These are phyloP conservation scores for Apteryx owenii DNA, from an alignment of 2,113 vertebrate genomes.

Conservation along the genomic window DNA sequence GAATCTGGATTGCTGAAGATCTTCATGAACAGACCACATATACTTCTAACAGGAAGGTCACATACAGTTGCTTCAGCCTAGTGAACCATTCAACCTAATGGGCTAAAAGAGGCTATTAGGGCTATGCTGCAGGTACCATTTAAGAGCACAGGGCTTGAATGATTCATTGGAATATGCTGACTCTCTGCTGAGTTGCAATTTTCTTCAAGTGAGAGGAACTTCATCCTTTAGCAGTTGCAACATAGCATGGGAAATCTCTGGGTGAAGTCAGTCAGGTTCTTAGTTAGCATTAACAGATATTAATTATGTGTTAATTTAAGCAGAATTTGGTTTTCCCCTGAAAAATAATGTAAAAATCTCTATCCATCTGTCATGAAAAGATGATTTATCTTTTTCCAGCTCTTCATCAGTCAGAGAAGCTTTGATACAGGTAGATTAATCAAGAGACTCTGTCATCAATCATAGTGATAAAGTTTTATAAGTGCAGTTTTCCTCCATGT, in stretches of 20 bases:
- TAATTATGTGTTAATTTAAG: not conserved
- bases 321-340: not conserved
- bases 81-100: not conserved
- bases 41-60: not conserved
- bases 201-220: not conserved
- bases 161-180: not conserved
- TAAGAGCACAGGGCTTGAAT: not conserved
- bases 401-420: not conserved
- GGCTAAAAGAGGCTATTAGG: not conserved
- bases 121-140: not conserved
- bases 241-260: not conserved
- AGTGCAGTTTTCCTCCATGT: not conserved
- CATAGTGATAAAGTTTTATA: not conserved
- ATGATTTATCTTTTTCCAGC: conserved; percentile 37
- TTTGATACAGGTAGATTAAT: conserved; percentile 21
- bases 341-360: conserved; percentile 44
- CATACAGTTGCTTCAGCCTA: not conserved
- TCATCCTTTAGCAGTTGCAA: not conserved
- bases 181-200: not conserved
- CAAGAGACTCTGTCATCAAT: conserved; percentile 44
- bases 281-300: not conserved
- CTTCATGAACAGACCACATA: not conserved
- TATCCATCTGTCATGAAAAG: conserved; percentile 24
- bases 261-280: not conserved
- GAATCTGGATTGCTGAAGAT: not conserved